A percentile compares a stretch with the other conserved stretches of the same genome.
These are phyloP conservation scores for Whitmania pigra DNA, from an alignment of 1,140 invertebrate genomes.

Conservation along the genomic window DNA sequence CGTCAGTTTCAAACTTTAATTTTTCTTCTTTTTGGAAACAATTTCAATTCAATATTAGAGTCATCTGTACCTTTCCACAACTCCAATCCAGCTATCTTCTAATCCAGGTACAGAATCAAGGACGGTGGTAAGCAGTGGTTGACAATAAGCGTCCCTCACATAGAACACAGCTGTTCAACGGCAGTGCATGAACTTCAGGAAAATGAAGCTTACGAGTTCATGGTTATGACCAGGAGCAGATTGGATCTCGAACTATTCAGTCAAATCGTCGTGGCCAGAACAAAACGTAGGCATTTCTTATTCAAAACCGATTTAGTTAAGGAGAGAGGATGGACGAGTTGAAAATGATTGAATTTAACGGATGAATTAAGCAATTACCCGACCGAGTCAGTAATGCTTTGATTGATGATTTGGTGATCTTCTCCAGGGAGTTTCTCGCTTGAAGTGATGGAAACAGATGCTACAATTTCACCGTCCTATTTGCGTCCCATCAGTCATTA, in stretches of 20 bases:
- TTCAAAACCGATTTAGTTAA: neutral
- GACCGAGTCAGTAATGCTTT: neutral
- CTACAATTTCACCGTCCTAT: neutral
- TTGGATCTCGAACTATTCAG: constrained; percentile 88
- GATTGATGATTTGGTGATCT: neutral
- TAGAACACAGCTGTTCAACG: constrained; percentile 48
- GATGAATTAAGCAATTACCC: too few species aligned
- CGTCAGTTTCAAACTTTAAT: neutral
- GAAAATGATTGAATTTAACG: too few species aligned
- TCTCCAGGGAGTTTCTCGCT: too few species aligned
- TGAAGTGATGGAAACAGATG: too few species aligned
- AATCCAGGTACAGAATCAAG: constrained; percentile 1
- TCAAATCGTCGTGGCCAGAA: constrained; percentile 73
- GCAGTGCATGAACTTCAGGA: constrained; percentile 78
- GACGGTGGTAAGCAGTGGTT: neutral
- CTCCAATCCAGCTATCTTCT: neutral
- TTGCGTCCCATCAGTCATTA: neutral
- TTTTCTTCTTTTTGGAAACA: constrained; percentile 5
- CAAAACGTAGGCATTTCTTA: constrained; percentile 57
- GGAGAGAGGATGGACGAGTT: too few species aligned
- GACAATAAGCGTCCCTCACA: neutral
- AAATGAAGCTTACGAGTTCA: constrained; percentile 85
- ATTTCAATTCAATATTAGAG: constrained; percentile 6
- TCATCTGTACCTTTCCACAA: neutral
- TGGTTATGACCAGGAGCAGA: constrained; percentile 83